Conservation (phyloP, 2,797 vertebrate genomes). For the Hipposideros larvatus region DNA sequence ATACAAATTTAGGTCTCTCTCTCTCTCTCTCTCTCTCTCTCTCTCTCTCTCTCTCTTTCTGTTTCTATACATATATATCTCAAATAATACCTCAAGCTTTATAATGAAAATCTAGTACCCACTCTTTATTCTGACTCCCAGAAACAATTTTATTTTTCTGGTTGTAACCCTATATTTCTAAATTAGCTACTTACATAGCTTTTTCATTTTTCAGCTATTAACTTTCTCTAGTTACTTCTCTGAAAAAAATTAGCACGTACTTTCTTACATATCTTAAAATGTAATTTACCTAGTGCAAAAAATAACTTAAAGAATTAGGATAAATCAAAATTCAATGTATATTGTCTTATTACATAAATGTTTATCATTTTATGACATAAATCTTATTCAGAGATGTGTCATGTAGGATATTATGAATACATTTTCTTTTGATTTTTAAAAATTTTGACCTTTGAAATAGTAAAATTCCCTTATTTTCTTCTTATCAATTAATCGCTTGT, state of each 20-base stretch:
- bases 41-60: neutral
- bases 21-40: neutral
- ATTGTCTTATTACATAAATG: conserved; percentile 2
- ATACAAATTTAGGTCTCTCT: neutral
- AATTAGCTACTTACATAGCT: neutral
- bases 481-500: neutral
- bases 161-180: neutral
- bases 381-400: neutral
- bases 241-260: neutral
- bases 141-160: neutral
- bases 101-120: neutral
- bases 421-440: neutral
- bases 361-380: neutral
- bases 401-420: neutral
- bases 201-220: conserved; percentile 26
- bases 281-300: neutral
- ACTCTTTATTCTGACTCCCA: neutral
- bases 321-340: neutral
- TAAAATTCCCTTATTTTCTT: neutral
- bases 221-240: neutral
- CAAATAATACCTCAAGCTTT: neutral
- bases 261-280: conserved; percentile 25
- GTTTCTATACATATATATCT: neutral
- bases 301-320: neutral
- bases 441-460: neutral